Evolutionary conservation across 2,888 invertebrate species (phyloP).

Genomic region (Diabrotica balteata): DNA sequence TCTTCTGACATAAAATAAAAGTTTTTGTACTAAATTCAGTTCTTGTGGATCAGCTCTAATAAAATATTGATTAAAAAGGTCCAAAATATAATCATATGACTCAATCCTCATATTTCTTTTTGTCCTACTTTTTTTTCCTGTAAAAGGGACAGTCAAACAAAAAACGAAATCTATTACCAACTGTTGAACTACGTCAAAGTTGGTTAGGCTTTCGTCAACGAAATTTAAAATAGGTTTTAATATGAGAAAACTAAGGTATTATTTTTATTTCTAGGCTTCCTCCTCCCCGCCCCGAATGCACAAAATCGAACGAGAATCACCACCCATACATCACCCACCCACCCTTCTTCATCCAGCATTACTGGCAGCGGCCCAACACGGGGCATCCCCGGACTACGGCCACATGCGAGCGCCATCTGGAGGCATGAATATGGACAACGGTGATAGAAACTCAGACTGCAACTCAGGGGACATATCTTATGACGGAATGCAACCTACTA

Average conservation of each 20-base stretch:
- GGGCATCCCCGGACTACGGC: slow-evolving; percentile 81
- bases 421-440: slow-evolving; percentile 75
- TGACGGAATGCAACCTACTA: slow-evolving; percentile 93
- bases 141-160: too few relatives aligned
- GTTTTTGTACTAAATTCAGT: too few relatives aligned
- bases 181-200: too few relatives aligned
- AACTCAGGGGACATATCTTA: slow-evolving; percentile 90
- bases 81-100: too few relatives aligned
- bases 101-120: too few relatives aligned
- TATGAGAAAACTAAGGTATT: neutral
- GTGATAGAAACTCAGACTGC: slow-evolving; percentile 88
- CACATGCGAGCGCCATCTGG: slow-evolving; percentile 67
- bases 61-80: too few relatives aligned
- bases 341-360: slow-evolving; percentile 86
- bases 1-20: too few relatives aligned
- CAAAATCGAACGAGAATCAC: slow-evolving; percentile 79
- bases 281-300: slow-evolving; percentile 72
- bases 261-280: slow-evolving; percentile 54
- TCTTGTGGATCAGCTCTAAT: too few relatives aligned
- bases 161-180: too few relatives aligned
- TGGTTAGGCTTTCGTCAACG: too few relatives aligned
- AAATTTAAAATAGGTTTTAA: too few relatives aligned
- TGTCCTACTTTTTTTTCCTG: too few relatives aligned
- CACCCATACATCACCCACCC: slow-evolving; percentile 84
- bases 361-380: slow-evolving; percentile 82